Base-by-base conservation (phyloP, 2,888 invertebrate species). In the Rhyacophila evoluta region DNA sequence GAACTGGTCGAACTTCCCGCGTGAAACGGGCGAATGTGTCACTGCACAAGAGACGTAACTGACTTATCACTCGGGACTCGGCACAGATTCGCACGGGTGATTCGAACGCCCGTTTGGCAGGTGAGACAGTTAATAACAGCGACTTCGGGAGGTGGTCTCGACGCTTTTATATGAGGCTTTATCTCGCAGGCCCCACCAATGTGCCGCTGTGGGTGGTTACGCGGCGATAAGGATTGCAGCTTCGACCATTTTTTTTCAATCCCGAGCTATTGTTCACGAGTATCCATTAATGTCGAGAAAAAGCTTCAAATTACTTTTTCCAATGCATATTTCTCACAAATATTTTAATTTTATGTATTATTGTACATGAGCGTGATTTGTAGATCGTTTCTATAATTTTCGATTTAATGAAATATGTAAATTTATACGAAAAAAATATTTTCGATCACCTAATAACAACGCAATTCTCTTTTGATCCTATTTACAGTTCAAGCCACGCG, bases 131-230 rank as follows among this genome's bases (percentile, higher is more conserved):
- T 55, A 19, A 55, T 55, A 55, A 55, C 55, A 55, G 19, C 55
- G 19, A 15, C 55, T 55, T 55, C 19, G 55, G 55, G 55, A 55
- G 55, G 55, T 55, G 55, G 55, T 19, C 15, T 55, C 6, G 55
- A 19, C 12, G 19, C 55, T 55, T 55, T 55, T 55, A 55, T 55
- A 55, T 55, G 55, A 55, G 55, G 55, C 55, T 55, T 55, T 55
- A 55, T 25, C 19, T 55, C 19, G 15, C 19, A 19, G 55, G 55
- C 55, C 55, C 55, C 55, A 55, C 55, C 55, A 55, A 55, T 55
- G 15, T 19, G 10, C 19, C 55, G 55, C 1, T 55, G 25, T 55
- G 25, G 55, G 55, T 55, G 19, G 55, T 5, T 55, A 10, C 55
- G 55, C 55, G 19, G 6, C 29, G 29, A n/a, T n/a, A n/a, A n/a